These are phyloP conservation scores for Mesembrinibis cayennensis DNA, from an alignment of 2,113 vertebrate genomes.

Conservation along the genomic window DNA sequence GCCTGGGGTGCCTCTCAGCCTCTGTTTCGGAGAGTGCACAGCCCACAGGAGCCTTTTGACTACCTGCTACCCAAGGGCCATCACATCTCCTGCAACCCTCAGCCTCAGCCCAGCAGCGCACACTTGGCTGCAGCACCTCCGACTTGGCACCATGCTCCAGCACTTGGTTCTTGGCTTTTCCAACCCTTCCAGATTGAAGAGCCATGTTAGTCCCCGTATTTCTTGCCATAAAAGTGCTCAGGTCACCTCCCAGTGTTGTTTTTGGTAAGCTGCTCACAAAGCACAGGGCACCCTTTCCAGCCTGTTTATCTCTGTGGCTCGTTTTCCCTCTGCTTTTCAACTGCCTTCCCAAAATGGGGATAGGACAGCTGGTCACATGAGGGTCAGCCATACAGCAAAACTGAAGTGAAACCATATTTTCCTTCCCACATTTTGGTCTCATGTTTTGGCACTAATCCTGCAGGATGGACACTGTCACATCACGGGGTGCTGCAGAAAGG, in stretches of 20 bases:
- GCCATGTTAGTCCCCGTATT: not conserved
- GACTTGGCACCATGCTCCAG: not conserved
- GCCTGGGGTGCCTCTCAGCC: not conserved
- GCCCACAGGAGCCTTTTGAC: not conserved
- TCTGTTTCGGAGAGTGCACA: not conserved
- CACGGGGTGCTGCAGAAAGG: not conserved
- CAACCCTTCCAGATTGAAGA: not conserved
- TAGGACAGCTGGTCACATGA: not conserved
- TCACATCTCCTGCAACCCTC: rapidly evolving
- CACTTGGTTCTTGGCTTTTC: not conserved
- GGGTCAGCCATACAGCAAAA: not conserved
- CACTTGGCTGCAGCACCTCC: not conserved
- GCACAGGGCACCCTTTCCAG: not conserved
- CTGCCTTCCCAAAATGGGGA: not conserved
- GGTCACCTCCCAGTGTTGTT: not conserved
- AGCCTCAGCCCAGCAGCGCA: not conserved
- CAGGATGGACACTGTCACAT: not conserved
- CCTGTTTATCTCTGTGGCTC: not conserved
- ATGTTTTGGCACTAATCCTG: not conserved
- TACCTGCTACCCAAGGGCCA: not conserved
- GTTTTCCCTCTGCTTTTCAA: not conserved
- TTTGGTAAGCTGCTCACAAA: not conserved
- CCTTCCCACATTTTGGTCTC: not conserved
- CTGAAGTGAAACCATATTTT: not conserved
- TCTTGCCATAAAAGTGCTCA: not conserved